Percentiles rank a stretch among this genome's conserved stretches.
Conservation (phyloP, 2,888 invertebrate genomes). For the Melanophora roralis region DNA sequence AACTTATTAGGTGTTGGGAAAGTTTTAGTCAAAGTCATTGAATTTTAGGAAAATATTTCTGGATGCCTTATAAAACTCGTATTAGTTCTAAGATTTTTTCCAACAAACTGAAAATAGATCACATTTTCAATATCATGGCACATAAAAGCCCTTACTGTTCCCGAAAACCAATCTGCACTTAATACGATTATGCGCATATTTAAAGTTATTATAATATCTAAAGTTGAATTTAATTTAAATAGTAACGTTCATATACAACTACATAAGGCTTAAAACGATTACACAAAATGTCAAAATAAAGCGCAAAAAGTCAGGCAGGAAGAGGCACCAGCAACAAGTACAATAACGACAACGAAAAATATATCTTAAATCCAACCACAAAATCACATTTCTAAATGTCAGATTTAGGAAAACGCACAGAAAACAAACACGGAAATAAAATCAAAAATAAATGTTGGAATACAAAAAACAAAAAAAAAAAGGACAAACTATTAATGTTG, state of each 20-base stretch:
- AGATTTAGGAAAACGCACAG: slow-evolving; percentile 55
- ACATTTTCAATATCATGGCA: neutral
- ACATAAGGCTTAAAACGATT: slow-evolving; percentile 43
- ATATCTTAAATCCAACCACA: slow-evolving; percentile 55
- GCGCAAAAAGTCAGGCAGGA: neutral
- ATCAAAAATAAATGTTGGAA: slow-evolving; percentile 58
- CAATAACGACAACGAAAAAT: neutral
- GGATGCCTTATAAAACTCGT: too few relatives aligned
- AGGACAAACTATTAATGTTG: slow-evolving; percentile 22
- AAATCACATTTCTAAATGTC: slow-evolving; percentile 57
- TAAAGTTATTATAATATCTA: slow-evolving; percentile 29
- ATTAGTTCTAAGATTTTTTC: neutral
- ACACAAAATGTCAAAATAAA: slow-evolving; percentile 42
- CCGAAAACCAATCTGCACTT: neutral
- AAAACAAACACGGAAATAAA: slow-evolving; percentile 60
- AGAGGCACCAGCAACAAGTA: neutral
- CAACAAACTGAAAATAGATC: neutral
- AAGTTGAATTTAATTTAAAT: slow-evolving; percentile 32
- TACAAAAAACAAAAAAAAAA: slow-evolving; percentile 27
- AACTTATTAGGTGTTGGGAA: too few relatives aligned
- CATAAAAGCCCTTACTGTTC: neutral
- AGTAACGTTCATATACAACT: slow-evolving; percentile 21
- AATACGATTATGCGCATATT: slow-evolving; percentile 33
- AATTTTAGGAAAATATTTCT: too few relatives aligned
- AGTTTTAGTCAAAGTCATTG: too few relatives aligned